Evolutionary conservation across 1,140 invertebrate species (phyloP).

Genomic region (Drosophila murphyi): DNA sequence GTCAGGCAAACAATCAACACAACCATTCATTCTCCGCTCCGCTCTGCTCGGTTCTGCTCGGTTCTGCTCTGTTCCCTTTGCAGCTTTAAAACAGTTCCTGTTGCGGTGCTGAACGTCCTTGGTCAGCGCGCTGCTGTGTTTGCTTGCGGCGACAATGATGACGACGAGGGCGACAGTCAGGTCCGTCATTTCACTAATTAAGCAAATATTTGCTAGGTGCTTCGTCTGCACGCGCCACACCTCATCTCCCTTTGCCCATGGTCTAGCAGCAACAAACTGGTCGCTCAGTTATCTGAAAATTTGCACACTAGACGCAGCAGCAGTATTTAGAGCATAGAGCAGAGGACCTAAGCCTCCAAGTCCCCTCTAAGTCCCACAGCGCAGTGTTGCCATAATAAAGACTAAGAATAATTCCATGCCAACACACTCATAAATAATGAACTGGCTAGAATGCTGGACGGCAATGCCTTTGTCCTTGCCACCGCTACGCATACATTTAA

Average conservation of each 20-base stretch:
- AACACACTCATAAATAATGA: slow-evolving; percentile 84
- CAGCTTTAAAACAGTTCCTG: slow-evolving; percentile 61
- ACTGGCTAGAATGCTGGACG: slow-evolving; percentile 59
- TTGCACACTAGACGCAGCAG: slow-evolving; percentile 55
- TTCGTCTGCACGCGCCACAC: not conserved
- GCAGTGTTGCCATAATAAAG: slow-evolving; percentile 63
- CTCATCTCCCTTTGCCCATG: not conserved
- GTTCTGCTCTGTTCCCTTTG: not conserved
- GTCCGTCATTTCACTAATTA: slow-evolving; percentile 78
- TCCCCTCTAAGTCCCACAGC: slow-evolving; percentile 16
- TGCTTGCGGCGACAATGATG: slow-evolving; percentile 43
- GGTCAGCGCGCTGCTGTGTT: slow-evolving; percentile 39
- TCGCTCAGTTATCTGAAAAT: slow-evolving; percentile 73
- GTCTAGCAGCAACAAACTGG: not conserved
- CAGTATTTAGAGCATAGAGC: slow-evolving; percentile 23
- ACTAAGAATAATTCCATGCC: slow-evolving; percentile 84
- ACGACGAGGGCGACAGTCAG: slow-evolving; percentile 8
- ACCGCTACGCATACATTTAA: slow-evolving; percentile 45
- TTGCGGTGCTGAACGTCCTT: slow-evolving; percentile 53
- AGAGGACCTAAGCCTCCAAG: slow-evolving; percentile 27
- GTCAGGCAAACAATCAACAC: slow-evolving; percentile 64
- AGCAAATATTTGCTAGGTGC: slow-evolving; percentile 74
- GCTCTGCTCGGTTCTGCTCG: slow-evolving; percentile 3
- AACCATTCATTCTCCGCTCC: not conserved
- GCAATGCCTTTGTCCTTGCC: slow-evolving; percentile 36